These are phyloP conservation scores for Onychostruthus taczanowskii DNA, from an alignment of 2,113 vertebrate species.

Conservation along the genomic window DNA sequence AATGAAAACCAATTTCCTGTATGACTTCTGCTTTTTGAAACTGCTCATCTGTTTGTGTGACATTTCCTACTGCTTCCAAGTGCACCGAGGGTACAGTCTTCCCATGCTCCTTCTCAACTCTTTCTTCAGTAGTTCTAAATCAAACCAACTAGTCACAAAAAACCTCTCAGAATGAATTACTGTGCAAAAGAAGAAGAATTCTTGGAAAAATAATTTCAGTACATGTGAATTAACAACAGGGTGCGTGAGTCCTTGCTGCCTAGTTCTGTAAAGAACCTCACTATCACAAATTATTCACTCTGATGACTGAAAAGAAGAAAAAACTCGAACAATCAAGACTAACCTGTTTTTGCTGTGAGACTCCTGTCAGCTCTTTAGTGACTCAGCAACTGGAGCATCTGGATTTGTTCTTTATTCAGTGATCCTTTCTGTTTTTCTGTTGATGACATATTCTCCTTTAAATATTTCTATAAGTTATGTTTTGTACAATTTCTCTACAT, in stretches of 20 bases:
- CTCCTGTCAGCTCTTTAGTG: not conserved
- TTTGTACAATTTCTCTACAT: not conserved
- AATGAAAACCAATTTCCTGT: not conserved
- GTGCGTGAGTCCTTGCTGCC: not conserved
- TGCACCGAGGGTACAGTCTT: accelerated
- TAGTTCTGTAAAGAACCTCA: not conserved
- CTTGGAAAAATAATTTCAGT: not conserved
- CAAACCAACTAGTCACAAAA: not conserved
- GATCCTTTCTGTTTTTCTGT: not conserved
- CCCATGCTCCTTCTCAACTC: not conserved
- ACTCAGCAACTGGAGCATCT: not conserved
- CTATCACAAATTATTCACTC: not conserved
- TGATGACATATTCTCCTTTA: not conserved
- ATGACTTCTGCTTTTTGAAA: not conserved
- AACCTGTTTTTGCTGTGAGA: not conserved
- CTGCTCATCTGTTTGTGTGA: not conserved
- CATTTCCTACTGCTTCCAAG: not conserved
- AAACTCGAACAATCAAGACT: not conserved
- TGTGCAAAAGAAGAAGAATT: not conserved
- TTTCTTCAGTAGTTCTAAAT: not conserved
- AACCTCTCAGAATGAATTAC: not conserved
- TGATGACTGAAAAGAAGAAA: not conserved
- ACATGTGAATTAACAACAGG: not conserved
- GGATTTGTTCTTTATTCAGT: not conserved
- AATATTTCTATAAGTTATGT: not conserved